These are phyloP conservation scores for Centroberyx gerrardi DNA, from an alignment of 2,797 vertebrate genomes.

Conservation along the genomic window DNA sequence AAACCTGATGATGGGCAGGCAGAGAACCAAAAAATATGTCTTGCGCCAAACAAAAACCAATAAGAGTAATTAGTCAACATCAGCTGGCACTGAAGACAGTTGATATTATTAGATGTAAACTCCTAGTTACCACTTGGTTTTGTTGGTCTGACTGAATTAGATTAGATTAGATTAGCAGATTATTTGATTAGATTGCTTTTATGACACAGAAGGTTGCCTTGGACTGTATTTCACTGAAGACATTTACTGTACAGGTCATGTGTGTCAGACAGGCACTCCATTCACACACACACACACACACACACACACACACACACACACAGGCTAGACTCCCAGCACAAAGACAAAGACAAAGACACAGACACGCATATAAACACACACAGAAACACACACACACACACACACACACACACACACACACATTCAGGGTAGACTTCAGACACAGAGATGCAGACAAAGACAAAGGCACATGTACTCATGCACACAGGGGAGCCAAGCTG, in stretches of 20 bases:
- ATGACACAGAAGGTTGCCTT: conserved; percentile 24
- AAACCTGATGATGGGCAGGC: conserved; percentile 33
- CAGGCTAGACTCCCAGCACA: neutral
- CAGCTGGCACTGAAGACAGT: conserved; percentile 43
- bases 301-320: conserved; percentile 4
- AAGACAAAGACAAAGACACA: neutral
- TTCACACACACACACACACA: neutral
- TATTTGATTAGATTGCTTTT: conserved; percentile 54
- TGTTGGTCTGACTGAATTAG: conserved; percentile 37
- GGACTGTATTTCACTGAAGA: conserved; percentile 37
- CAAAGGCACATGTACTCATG: conserved; percentile 52
- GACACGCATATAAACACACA: neutral
- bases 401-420: conserved; percentile 22
- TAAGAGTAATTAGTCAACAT: conserved; percentile 41
- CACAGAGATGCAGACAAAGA: conserved; percentile 63
- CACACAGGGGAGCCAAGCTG: conserved; percentile 62
- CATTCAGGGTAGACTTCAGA: conserved; percentile 61
- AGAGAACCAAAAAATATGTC: neutral
- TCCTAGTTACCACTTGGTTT: conserved; percentile 34
- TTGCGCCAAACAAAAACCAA: conserved; percentile 40
- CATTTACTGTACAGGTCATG: conserved; percentile 34
- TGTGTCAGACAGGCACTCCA: conserved; percentile 10
- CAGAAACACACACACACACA: neutral
- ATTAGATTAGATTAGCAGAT: conserved; percentile 60
- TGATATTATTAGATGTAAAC: conserved; percentile 36